Evolutionary conservation across 2,888 invertebrate genomes (phyloP).

Genomic region (Asteroscopus sphinx): DNA sequence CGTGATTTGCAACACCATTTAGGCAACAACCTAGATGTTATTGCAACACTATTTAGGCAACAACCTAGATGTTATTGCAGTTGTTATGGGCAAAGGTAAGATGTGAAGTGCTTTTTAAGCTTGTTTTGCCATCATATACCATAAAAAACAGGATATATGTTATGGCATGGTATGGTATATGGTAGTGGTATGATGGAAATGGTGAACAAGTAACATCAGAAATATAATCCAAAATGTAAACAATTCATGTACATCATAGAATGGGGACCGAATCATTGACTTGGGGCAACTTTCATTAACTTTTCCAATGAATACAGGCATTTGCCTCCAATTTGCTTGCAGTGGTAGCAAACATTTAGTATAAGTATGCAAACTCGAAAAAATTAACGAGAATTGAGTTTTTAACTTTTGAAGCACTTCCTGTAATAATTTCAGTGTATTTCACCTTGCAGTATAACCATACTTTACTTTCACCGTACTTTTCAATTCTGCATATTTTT

Average conservation of each 20-base stretch:
- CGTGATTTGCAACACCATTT: no score
- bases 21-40: no score
- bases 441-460: no score
- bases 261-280: slow-evolving; percentile 73
- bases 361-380: slow-evolving; percentile 10
- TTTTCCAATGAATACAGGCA: slow-evolving; percentile 86
- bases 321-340: slow-evolving; percentile 80
- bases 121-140: no score
- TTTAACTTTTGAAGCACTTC: background rate
- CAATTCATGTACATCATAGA: slow-evolving; percentile 60
- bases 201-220: background rate
- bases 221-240: slow-evolving; percentile 56
- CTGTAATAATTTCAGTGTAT: background rate
- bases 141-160: background rate
- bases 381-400: slow-evolving; percentile 5
- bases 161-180: no score
- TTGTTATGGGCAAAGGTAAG: no score
- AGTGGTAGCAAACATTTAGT: slow-evolving; percentile 74
- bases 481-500: no score
- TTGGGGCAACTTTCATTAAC: slow-evolving; percentile 86
- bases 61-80: no score
- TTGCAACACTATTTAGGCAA: no score
- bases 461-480: no score
- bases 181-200: no score
- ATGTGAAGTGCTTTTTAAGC: no score